Evolutionary conservation across 2,797 vertebrate genomes (phyloP).

Genomic region (Odontamblyopus rebecca): DNA sequence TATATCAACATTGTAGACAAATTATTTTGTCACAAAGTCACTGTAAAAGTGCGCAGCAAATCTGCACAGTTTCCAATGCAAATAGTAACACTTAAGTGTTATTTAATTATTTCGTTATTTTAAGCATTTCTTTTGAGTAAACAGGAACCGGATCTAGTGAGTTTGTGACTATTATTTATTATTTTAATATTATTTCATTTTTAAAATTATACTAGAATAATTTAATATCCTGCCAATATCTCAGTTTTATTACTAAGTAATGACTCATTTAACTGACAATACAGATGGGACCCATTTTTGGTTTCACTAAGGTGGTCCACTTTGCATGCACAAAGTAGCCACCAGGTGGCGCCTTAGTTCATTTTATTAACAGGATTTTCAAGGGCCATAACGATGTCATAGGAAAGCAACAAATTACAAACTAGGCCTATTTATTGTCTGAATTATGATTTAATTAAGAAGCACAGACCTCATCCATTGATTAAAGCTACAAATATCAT

Average conservation of each 20-base stretch:
- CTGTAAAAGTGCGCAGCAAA: neutral
- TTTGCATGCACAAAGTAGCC: conserved; percentile 18
- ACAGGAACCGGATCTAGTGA: conserved; percentile 18
- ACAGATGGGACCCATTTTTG: neutral
- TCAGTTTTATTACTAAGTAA: neutral
- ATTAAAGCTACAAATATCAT: neutral
- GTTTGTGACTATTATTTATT: conserved; percentile 19
- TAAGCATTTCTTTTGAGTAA: conserved; percentile 57
- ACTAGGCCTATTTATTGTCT: neutral
- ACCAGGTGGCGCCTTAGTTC: conserved; percentile 53
- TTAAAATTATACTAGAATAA: too few species aligned
- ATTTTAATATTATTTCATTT: conserved; percentile 2
- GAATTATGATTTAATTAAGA: neutral
- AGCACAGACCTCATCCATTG: neutral
- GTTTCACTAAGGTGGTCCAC: neutral
- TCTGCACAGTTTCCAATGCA: neutral
- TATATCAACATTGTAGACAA: neutral
- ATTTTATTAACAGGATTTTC: conserved; percentile 7
- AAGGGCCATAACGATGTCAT: neutral
- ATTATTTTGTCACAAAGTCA: neutral
- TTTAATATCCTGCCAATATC: too few species aligned
- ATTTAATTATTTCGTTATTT: conserved; percentile 17
- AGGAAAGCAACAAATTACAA: neutral
- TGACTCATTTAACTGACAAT: neutral
- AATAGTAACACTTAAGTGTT: neutral